Conservation (phyloP, 2,888 invertebrate species). For the Dynastes hyllus region DNA sequence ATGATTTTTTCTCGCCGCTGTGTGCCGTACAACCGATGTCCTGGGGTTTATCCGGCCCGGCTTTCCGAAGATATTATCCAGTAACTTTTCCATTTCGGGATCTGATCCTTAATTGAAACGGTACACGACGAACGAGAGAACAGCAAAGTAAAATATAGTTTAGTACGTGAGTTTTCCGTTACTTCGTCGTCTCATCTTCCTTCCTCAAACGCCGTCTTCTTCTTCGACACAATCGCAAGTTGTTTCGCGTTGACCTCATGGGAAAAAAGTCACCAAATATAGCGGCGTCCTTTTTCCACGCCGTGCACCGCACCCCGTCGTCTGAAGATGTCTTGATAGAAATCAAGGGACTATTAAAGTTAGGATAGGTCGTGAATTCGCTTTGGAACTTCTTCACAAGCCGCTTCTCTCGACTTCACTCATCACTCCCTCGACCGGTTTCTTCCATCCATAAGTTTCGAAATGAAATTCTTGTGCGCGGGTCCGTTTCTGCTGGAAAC, state of each 20-base stretch:
- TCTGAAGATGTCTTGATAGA: conserved; percentile 46
- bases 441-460: conserved; percentile 44
- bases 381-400: conserved; percentile 11
- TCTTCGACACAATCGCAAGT: conserved; percentile 26
- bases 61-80: conserved; percentile 47
- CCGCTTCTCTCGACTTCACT: conserved; percentile 9
- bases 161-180: conserved; percentile 29
- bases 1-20: conserved; percentile 36
- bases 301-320: not conserved
- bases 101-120: conserved; percentile 48
- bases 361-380: conserved; percentile 51
- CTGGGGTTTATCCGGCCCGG: conserved; percentile 28
- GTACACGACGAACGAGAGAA: conserved; percentile 40
- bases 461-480: conserved; percentile 45
- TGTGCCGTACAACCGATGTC: conserved; percentile 25
- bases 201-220: not conserved
- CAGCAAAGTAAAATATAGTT: conserved; percentile 42
- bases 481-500: conserved; percentile 14
- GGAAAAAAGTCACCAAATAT: conserved; percentile 24
- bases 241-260: conserved; percentile 23
- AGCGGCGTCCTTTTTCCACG: not conserved
- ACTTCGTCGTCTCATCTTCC: conserved; percentile 1
- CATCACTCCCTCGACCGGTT: conserved; percentile 3
- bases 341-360: conserved; percentile 51
- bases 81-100: conserved; percentile 48